Percentiles rank a stretch among this genome's conserved stretches.
phyloP scores from a whole-genome alignment of 2,888 invertebrate genomes.

The Deilephila elpenor region DNA sequence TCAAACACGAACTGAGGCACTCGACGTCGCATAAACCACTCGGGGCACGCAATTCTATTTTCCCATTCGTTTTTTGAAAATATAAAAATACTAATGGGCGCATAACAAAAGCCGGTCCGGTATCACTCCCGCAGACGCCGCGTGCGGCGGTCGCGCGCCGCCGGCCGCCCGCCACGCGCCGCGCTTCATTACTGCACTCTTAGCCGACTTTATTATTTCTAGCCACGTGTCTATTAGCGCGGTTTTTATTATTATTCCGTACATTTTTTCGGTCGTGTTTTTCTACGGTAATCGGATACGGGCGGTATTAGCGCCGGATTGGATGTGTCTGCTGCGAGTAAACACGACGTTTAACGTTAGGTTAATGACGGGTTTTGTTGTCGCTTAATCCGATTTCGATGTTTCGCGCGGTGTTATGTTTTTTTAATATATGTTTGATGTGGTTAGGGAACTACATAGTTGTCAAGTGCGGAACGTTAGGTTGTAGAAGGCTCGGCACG shows the following conservation, averaged over 20 bases:
- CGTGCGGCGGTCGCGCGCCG: conserved; percentile 49
- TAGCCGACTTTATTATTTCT: conserved; percentile 76
- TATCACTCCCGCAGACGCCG: conserved; percentile 32
- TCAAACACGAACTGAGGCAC: background rate
- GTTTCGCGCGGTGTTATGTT: conserved; percentile 26
- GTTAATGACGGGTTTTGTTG: conserved; percentile 64
- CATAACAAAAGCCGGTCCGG: conserved; percentile 24
- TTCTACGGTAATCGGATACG: conserved; percentile 74
- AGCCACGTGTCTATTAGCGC: conserved; percentile 76
- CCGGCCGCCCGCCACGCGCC: conserved; percentile 66
- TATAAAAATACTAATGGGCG: conserved; percentile 28
- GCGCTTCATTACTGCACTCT: conserved; percentile 73
- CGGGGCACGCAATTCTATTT: conserved; percentile 16
- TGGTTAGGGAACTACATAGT: background rate
- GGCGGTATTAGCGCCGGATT: conserved; percentile 66
- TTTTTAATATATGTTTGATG: conserved; percentile 20
- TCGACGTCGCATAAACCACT: conserved; percentile 17
- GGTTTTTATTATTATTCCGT: conserved; percentile 59
- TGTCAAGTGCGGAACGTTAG: background rate
- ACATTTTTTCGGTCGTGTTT: conserved; percentile 44
- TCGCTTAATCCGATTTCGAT: conserved; percentile 35
- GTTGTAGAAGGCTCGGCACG: background rate
- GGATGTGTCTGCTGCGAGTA: conserved; percentile 73
- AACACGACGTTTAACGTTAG: conserved; percentile 71
- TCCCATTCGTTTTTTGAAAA: conserved; percentile 24